phyloP scores from a whole-genome alignment of 1,140 invertebrate species.

The Brachionus angularis region DNA sequence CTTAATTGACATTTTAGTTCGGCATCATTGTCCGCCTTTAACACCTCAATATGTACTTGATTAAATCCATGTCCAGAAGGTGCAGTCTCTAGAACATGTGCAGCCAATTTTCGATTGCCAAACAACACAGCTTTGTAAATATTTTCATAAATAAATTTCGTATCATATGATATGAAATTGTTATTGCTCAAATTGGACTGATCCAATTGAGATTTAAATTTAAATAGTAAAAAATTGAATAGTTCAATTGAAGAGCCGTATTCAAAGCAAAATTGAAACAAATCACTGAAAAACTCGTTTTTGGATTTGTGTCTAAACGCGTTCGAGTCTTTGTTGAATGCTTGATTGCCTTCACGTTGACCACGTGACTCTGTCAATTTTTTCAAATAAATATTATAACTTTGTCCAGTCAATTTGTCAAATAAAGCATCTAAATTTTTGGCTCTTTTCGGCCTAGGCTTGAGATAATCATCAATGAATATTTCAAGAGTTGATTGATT shows the following conservation, averaged over 20 bases:
- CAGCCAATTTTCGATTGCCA: conserved; percentile 58
- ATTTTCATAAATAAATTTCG: conserved; percentile 40
- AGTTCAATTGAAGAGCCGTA: conserved; percentile 47
- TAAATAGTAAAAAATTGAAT: conserved; percentile 47
- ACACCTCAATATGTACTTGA: conserved; percentile 56
- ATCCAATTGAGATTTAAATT: no score
- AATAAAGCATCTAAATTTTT: conserved; percentile 45
- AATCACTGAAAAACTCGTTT: conserved; percentile 42
- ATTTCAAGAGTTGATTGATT: conserved; percentile 52
- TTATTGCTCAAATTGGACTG: conserved; percentile 6
- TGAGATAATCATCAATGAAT: conserved; percentile 49
- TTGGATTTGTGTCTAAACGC: conserved; percentile 38
- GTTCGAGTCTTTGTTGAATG: conserved; percentile 48
- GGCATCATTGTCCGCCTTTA: background rate
- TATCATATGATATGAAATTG: conserved; percentile 46
- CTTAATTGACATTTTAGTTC: conserved; percentile 23
- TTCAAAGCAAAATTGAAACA: conserved; percentile 44
- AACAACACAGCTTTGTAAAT: conserved; percentile 52
- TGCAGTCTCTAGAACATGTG: conserved; percentile 53
- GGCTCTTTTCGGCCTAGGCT: conserved; percentile 49
- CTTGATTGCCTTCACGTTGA: conserved; percentile 60
- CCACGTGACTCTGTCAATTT: conserved; percentile 56
- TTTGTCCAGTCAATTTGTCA: background rate
- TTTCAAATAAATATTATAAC: conserved; percentile 53
- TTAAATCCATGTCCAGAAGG: conserved; percentile 55